Percentiles rank a stretch among this genome's conserved stretches.
Conservation (phyloP, 2,797 vertebrate species). For the Tangara arthus region DNA sequence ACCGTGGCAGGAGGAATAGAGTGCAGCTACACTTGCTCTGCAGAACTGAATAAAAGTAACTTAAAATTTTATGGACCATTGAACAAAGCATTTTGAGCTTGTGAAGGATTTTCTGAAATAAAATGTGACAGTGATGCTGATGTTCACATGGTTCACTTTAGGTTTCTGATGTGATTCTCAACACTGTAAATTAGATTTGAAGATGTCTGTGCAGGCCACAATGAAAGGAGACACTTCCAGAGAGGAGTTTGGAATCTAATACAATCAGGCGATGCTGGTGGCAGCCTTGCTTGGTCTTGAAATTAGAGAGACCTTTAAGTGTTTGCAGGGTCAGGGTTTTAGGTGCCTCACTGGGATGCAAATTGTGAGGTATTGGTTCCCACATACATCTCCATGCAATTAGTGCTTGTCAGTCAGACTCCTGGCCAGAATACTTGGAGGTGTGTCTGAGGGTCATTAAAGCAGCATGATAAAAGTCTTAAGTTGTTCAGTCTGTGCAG, state of each 20-base stretch:
- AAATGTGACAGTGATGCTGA: background rate
- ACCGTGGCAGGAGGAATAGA: background rate
- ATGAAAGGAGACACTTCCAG: background rate
- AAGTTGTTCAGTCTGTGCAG: background rate
- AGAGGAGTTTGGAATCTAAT: background rate
- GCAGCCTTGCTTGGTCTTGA: background rate
- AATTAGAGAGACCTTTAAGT: background rate
- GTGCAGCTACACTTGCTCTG: background rate
- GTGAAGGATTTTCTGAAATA: background rate
- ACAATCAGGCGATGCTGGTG: background rate
- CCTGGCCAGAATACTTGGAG: background rate
- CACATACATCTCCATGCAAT: background rate
- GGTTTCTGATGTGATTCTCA: background rate
- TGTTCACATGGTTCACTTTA: background rate
- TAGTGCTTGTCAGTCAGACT: rapidly evolving
- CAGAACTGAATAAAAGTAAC: background rate
- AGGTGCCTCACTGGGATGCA: background rate
- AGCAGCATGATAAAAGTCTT: background rate
- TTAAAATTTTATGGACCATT: background rate
- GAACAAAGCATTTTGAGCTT: background rate
- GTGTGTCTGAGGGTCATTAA: background rate
- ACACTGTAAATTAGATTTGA: background rate
- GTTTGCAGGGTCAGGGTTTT: background rate
- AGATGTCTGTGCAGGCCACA: background rate
- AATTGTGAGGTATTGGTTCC: background rate